Percentiles rank a stretch among this genome's conserved stretches.
These are phyloP conservation scores for Bradypodion ventrale DNA, from an alignment of 2,797 vertebrate genomes.

Conservation along the genomic window DNA sequence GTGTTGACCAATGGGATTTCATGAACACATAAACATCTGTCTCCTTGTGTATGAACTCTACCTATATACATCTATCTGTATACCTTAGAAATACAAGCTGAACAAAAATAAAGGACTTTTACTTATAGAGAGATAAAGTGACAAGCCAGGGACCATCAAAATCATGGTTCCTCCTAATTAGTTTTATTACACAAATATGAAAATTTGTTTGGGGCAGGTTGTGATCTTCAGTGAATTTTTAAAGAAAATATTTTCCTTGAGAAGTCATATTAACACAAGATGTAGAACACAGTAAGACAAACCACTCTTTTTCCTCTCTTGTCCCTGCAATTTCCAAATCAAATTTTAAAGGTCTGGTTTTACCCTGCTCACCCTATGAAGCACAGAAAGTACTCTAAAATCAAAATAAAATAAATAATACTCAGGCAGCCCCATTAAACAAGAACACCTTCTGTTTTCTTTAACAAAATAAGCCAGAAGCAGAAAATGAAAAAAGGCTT, in stretches of 20 bases:
- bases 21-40: background rate
- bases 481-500: constrained; percentile 60
- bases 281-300: constrained; percentile 30
- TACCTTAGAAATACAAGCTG: background rate
- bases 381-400: constrained; percentile 62
- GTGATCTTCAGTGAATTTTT: background rate
- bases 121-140: background rate
- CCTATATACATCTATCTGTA: background rate
- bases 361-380: constrained; percentile 63
- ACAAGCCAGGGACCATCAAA: constrained; percentile 5
- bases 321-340: constrained; percentile 63
- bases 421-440: constrained; percentile 59
- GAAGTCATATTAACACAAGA: background rate
- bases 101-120: background rate
- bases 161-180: background rate
- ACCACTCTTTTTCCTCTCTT: constrained; percentile 40
- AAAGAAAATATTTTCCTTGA: background rate
- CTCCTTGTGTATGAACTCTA: background rate
- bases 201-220: constrained; percentile 4
- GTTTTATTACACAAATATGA: constrained; percentile 4
- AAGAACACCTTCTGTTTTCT: constrained; percentile 67
- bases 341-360: constrained; percentile 64
- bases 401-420: constrained; percentile 48
- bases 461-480: constrained; percentile 70
- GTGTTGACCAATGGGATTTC: background rate